A percentile compares a stretch with the other conserved stretches of the same genome.
Conservation (phyloP, 2,113 vertebrate species). For the Malurus cyaneus region DNA sequence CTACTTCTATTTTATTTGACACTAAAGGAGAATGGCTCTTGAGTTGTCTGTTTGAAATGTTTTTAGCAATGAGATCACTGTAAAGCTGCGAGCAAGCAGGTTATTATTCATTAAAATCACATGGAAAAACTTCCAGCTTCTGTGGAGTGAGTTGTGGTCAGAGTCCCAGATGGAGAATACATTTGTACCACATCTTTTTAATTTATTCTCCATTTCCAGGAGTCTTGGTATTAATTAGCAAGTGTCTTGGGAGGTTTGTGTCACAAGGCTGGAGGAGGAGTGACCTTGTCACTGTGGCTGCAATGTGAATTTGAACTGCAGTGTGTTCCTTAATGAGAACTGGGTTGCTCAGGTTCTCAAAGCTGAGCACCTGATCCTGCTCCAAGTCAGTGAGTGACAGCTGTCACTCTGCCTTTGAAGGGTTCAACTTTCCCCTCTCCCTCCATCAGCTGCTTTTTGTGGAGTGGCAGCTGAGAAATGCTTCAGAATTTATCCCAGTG, state of each 20-base stretch:
- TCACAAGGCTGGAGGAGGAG: background rate
- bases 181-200: background rate
- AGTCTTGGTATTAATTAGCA: background rate
- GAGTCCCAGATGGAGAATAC: background rate
- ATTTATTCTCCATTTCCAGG: background rate
- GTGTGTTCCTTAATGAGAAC: background rate
- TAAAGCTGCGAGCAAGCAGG: background rate
- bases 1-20: slow-evolving; percentile 1
- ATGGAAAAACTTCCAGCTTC: slow-evolving; percentile 11
- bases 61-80: slow-evolving; percentile 9
- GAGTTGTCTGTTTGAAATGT: slow-evolving; percentile 1
- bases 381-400: background rate
- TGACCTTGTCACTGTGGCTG: background rate
- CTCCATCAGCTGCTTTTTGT: background rate
- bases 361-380: background rate
- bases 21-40: background rate
- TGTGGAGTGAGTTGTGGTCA: background rate
- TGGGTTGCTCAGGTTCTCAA: background rate
- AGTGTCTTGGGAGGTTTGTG: background rate
- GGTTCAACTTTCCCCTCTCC: background rate
- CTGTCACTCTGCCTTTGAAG: background rate
- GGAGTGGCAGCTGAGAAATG: background rate
- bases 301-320: background rate
- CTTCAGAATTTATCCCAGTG: background rate
- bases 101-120: slow-evolving; percentile 26